Conservation (phyloP, 2,113 vertebrate species). For the Symphodus melops region DNA sequence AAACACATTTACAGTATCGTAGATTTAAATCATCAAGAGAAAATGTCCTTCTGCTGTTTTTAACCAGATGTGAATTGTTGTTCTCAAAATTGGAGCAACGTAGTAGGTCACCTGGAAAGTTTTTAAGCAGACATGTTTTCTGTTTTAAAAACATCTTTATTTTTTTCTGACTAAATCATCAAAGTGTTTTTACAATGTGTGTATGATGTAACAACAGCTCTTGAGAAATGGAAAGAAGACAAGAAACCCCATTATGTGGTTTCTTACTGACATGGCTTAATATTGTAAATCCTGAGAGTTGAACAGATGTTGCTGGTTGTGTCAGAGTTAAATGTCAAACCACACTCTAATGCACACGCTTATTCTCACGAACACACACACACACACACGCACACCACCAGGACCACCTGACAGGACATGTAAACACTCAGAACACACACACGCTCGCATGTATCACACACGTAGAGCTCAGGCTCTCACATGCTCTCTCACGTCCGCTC, state of each 20-base stretch:
- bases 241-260: neutral
- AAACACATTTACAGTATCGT: too few species aligned
- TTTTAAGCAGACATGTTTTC: neutral
- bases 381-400: slow-evolving; percentile 25
- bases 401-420: slow-evolving; percentile 76
- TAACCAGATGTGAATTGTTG: too few species aligned
- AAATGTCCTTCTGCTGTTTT: neutral
- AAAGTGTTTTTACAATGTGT: neutral
- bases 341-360: slow-evolving; percentile 73
- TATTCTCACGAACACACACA: slow-evolving; percentile 22
- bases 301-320: slow-evolving; percentile 69
- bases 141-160: neutral
- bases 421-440: slow-evolving; percentile 49
- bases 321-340: slow-evolving; percentile 82
- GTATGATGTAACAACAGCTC: neutral
- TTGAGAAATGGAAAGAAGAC: slow-evolving; percentile 27
- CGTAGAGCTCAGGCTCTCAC: slow-evolving; percentile 4
- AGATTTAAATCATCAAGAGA: too few species aligned
- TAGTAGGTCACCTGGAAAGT: too few species aligned
- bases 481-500: neutral
- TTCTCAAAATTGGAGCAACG: neutral
- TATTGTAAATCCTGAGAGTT: slow-evolving; percentile 50
- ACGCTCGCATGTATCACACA: neutral
- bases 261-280: slow-evolving; percentile 45
- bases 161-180: neutral